Conservation (phyloP, 2,888 invertebrate species). For the Colostygia pectinataria region DNA sequence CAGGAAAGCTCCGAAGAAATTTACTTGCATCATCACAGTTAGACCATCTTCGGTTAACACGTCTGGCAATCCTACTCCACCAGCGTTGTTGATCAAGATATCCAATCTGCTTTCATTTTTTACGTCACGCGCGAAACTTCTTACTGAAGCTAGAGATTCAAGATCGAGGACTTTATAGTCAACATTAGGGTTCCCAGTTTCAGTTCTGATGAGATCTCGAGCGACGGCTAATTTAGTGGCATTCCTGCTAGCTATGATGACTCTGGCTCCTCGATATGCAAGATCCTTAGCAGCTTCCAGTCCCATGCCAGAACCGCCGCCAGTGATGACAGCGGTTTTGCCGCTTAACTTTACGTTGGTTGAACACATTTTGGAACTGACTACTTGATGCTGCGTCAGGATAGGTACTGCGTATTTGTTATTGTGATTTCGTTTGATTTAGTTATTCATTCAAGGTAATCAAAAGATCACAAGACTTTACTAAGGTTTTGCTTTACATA, state of each 20-base stretch:
- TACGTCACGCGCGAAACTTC: conserved; percentile 84
- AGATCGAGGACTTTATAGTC: conserved; percentile 81
- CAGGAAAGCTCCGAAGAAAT: conserved; percentile 88
- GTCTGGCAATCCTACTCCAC: conserved; percentile 65
- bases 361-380: conserved; percentile 28
- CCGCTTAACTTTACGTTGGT: conserved; percentile 53
- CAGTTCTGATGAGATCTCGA: conserved; percentile 86
- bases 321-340: conserved; percentile 88
- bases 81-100: conserved; percentile 86
- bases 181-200: conserved; percentile 87
- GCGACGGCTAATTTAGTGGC: conserved; percentile 85
- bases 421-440: not conserved
- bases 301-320: conserved; percentile 91
- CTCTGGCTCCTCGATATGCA: conserved; percentile 86
- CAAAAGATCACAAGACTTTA: not conserved
- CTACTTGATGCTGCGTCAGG: conserved; percentile 6
- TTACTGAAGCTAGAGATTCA: conserved; percentile 74
- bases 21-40: conserved; percentile 86
- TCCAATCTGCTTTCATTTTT: conserved; percentile 79
- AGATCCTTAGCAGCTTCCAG: conserved; percentile 87
- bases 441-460: not conserved
- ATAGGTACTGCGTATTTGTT: conserved; percentile 5
- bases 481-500: conserved; percentile 4
- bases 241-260: conserved; percentile 86
- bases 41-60: conserved; percentile 84